These are phyloP conservation scores for Nebria ingens DNA, from an alignment of 1,140 invertebrate genomes.

Conservation along the genomic window DNA sequence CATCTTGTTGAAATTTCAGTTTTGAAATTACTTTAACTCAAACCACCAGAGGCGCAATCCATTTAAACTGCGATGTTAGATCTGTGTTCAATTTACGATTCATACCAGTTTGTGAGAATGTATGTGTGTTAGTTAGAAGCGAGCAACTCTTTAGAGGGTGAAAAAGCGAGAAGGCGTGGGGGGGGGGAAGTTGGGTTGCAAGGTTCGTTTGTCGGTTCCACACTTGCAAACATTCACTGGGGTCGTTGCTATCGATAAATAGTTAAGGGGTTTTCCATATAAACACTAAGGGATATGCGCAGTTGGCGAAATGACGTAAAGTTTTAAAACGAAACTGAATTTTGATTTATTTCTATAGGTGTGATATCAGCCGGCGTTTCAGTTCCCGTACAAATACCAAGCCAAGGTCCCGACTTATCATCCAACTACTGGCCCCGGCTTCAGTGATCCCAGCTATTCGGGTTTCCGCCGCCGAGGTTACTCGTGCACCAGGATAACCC, in stretches of 20 bases:
- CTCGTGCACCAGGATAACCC: conserved; percentile 50
- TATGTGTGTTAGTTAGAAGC: not conserved
- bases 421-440: conserved; percentile 93
- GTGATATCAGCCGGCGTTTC: conserved; percentile 96
- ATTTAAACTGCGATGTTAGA: conserved; percentile 6
- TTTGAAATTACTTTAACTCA: not conserved
- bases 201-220: not conserved
- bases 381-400: conserved; percentile 93
- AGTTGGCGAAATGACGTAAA: not conserved
- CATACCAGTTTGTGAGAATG: not conserved
- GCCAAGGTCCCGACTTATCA: conserved; percentile 73
- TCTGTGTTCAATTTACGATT: conserved; percentile 4
- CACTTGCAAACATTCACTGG: not conserved
- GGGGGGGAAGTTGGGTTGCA: not conserved
- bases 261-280: no score
- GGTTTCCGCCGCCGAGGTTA: conserved; percentile 48
- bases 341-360: conserved; percentile 50
- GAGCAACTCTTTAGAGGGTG: no score
- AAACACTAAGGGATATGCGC: not conserved
- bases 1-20: not conserved
- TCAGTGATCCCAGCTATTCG: conserved; percentile 78
- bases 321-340: not conserved
- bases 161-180: not conserved
- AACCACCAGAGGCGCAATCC: not conserved
- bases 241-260: conserved; percentile 1